A percentile compares a stretch with the other conserved stretches of the same genome.
Evolutionary conservation across 1,140 invertebrate genomes (phyloP).

Genomic region (Teleogryllus occipitalis): DNA sequence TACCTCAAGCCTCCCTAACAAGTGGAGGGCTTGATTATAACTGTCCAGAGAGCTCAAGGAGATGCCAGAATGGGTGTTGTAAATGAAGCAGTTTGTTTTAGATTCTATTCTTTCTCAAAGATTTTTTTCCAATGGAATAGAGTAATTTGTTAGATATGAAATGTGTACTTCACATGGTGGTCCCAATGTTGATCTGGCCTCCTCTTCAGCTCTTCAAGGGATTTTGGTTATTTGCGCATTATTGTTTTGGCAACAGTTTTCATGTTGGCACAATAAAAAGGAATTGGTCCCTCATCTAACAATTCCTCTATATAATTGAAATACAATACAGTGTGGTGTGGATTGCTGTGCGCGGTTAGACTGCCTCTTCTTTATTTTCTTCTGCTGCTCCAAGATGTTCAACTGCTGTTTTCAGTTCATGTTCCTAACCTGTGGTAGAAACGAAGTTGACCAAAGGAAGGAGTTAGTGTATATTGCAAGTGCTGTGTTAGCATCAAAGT

Average conservation of each 20-base stretch:
- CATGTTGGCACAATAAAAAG: too few species aligned
- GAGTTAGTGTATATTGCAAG: not conserved
- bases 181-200: too few species aligned
- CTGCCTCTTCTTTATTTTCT: not conserved
- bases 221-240: too few species aligned
- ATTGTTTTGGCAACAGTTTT: too few species aligned
- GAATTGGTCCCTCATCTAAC: too few species aligned
- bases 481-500: not conserved
- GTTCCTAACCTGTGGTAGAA: not conserved
- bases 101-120: too few species aligned
- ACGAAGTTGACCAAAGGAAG: not conserved
- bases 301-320: too few species aligned
- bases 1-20: not conserved
- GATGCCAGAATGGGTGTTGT: not conserved
- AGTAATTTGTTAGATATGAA: too few species aligned
- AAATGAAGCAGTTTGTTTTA: too few species aligned
- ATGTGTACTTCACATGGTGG: too few species aligned
- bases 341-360: not conserved
- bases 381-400: not conserved
- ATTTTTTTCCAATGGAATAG: too few species aligned
- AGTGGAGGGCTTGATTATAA: not conserved
- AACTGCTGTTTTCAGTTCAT: not conserved
- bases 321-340: not conserved
- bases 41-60: not conserved
- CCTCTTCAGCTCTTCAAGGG: too few species aligned